Base-by-base conservation (phyloP, 1,140 invertebrate species). In the Apis florea region DNA sequence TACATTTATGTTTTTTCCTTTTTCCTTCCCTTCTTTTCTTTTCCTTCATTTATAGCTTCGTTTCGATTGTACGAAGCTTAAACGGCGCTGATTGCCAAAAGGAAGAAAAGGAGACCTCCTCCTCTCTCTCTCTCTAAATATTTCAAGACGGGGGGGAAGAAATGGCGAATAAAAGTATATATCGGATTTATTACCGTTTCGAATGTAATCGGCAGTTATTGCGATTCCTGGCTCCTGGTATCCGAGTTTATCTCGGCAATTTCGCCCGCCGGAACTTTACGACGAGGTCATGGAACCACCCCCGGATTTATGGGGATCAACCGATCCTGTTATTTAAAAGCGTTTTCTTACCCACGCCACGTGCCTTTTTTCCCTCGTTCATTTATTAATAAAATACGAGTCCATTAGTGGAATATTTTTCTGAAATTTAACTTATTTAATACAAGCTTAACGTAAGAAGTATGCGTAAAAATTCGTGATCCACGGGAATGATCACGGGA, bases 181-280 rank as follows among this genome's bases (percentile, higher is more conserved):
- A 40, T 40, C 31, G 26, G 26, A 76, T 64, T 76, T 53, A 40
- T 64, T n/a, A 10, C 8, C 24, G 6, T 11, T 53, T 64, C 49
- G 49, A 47, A 47, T 13, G 9, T 53, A n/a, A 76, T 76, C 63
- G 63, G 5, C 26, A 51, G 15, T 67, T 53, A 68, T 76, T 19
- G 31, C 51, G 49, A 68, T 56, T 67, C n/a, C 21, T 31, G 15
- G n/a, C 0, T 2, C 21, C 31, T 40, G 31, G 31, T 40, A 21
- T 47, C 40, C 40, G 1, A 8, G 40, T 67, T 67, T n/a, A 67
- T 67, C 19, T 21, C 19, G 31, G 40, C 40, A n/a, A 49, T 67
- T 76, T 76, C 26, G 51, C 24, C 21, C 51, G 15, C 13, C 31
- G 15, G 21, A 56, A 19, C n/a, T 68, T 76, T 76, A 76, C 63